Evolutionary conservation across 2,797 vertebrate species (phyloP).

Genomic region (Siniperca undulata): DNA sequence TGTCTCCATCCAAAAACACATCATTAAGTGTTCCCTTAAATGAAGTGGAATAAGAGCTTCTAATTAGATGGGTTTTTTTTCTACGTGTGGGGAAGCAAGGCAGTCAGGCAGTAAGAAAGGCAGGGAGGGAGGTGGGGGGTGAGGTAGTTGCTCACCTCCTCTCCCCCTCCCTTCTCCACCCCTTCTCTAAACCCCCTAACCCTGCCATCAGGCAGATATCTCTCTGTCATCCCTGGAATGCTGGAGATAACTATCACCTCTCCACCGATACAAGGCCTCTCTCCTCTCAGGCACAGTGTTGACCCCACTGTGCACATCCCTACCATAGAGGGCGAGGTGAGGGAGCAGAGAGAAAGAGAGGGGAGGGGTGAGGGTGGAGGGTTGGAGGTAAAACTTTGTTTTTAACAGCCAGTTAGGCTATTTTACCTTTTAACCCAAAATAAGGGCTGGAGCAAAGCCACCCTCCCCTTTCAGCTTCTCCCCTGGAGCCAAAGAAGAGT

Average conservation of each 20-base stretch:
- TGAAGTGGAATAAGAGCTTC: slow-evolving; percentile 88
- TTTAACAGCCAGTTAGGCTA: slow-evolving; percentile 73
- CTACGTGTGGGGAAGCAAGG: slow-evolving; percentile 76
- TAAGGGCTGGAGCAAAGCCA: slow-evolving; percentile 65
- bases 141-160: slow-evolving; percentile 69
- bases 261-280: slow-evolving; percentile 84
- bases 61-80: slow-evolving; percentile 83
- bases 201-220: slow-evolving; percentile 86
- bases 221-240: slow-evolving; percentile 96
- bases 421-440: slow-evolving; percentile 81
- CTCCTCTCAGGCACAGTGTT: slow-evolving; percentile 77
- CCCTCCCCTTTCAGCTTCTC: slow-evolving; percentile 65
- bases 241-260: slow-evolving; percentile 93
- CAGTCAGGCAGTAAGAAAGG: slow-evolving; percentile 82
- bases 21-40: slow-evolving; percentile 87
- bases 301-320: slow-evolving; percentile 87
- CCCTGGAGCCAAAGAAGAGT: slow-evolving; percentile 67
- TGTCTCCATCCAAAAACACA: slow-evolving; percentile 84
- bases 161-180: slow-evolving; percentile 67
- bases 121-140: slow-evolving; percentile 55
- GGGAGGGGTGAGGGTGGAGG: slow-evolving; percentile 38
- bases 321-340: slow-evolving; percentile 67
- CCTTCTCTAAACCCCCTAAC: slow-evolving; percentile 80
- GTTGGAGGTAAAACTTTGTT: slow-evolving; percentile 68
- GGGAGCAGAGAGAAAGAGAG: slow-evolving; percentile 40